phyloP scores from a whole-genome alignment of 2,888 invertebrate genomes.

The Athrips mouffetella region DNA sequence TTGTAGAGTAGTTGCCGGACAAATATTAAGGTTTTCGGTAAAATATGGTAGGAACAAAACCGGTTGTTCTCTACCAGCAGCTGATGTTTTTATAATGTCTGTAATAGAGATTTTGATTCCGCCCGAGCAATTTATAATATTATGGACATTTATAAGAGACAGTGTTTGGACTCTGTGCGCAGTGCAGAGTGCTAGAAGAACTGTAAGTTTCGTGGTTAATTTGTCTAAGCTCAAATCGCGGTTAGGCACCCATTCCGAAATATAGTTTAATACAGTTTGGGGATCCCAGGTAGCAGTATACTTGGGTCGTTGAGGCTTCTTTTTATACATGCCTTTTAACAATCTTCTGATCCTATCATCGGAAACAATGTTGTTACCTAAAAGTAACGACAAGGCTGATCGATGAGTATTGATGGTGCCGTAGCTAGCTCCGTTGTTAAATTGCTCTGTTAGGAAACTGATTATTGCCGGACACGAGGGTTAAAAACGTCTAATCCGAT shows the following conservation, averaged over 20 bases:
- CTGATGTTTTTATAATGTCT: conserved; percentile 23
- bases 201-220: conserved; percentile 27
- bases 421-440: background rate
- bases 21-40: background rate
- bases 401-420: conserved; percentile 3
- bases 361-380: background rate
- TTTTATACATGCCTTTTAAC: background rate
- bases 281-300: conserved; percentile 5
- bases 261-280: background rate
- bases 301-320: background rate
- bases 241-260: conserved; percentile 27
- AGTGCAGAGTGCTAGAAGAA: conserved; percentile 28
- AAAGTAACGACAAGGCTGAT: background rate
- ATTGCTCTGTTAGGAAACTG: background rate
- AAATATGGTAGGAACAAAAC: conserved; percentile 13
- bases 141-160: conserved; percentile 3
- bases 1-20: background rate
- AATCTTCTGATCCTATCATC: background rate
- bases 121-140: background rate
- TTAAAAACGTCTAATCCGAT: background rate
- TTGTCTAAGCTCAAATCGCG: conserved; percentile 19
- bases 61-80: conserved; percentile 15
- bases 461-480: background rate
- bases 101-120: conserved; percentile 13
- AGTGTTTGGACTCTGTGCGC: conserved; percentile 14